A percentile compares a stretch with the other conserved stretches of the same genome.
These are phyloP conservation scores for Druon quercuslanigerum DNA, from an alignment of 1,140 invertebrate genomes.

Conservation along the genomic window DNA sequence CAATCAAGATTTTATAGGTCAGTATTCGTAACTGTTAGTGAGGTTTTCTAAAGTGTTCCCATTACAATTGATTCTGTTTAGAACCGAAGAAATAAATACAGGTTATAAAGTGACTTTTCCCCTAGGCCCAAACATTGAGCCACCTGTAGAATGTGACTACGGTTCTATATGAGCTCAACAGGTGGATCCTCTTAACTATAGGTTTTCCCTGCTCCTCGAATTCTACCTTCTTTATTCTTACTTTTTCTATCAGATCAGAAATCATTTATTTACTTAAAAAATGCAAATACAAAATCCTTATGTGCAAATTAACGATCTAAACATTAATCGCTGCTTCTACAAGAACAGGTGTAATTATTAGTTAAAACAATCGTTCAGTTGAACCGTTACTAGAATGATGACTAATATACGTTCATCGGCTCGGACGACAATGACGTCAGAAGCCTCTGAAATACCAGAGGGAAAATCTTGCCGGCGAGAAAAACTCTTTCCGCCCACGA, in stretches of 20 bases:
- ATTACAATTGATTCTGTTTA: no score
- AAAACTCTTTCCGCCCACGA: slow-evolving; percentile 43
- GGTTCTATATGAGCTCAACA: slow-evolving; percentile 48
- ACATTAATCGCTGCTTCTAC: not conserved
- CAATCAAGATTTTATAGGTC: no score
- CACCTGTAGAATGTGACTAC: slow-evolving; percentile 41
- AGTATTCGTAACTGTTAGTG: no score
- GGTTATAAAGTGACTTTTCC: slow-evolving; percentile 37
- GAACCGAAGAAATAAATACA: no score
- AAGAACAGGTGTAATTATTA: not conserved
- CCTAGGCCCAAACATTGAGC: slow-evolving; percentile 27
- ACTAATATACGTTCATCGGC: slow-evolving; percentile 68
- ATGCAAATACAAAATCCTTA: not conserved
- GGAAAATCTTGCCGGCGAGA: slow-evolving; percentile 56
- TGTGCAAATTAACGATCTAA: not conserved
- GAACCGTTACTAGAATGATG: slow-evolving; percentile 64
- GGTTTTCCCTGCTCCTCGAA: no score
- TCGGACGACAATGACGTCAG: slow-evolving; percentile 69
- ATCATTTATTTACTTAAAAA: not conserved
- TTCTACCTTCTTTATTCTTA: slow-evolving; percentile 3
- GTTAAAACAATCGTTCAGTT: slow-evolving; percentile 46
- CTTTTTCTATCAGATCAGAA: not conserved
- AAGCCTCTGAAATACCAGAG: slow-evolving; percentile 53
- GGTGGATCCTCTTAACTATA: slow-evolving; percentile 39
- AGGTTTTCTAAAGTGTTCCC: no score